Conservation (phyloP, 2,888 invertebrate species). For the Nysson spinosus region DNA sequence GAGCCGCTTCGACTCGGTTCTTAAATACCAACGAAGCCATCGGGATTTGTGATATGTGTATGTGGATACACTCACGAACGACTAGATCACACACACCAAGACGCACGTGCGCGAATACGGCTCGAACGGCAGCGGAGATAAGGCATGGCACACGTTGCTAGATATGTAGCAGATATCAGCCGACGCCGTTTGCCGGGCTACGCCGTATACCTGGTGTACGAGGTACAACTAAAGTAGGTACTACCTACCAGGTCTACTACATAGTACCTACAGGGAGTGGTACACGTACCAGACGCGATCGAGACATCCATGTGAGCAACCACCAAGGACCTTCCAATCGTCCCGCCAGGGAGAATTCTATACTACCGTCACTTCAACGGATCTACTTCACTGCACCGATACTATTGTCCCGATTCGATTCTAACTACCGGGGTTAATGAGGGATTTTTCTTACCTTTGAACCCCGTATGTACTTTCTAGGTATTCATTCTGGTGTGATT, state of each 20-base stretch:
- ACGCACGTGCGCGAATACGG: constrained; percentile 34
- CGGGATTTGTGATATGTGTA: too few relatives aligned
- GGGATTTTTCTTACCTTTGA: too few relatives aligned
- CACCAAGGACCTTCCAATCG: constrained; percentile 25
- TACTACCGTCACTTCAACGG: too few relatives aligned
- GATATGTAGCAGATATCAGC: constrained; percentile 74
- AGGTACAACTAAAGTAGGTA: constrained; percentile 59
- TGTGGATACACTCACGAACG: not conserved
- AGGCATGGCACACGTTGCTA: constrained; percentile 75
- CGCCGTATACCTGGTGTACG: constrained; percentile 54
- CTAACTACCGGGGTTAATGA: too few relatives aligned
- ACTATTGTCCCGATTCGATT: too few relatives aligned
- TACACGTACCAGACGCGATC: constrained; percentile 56
- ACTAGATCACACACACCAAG: not conserved
- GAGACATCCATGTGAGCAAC: constrained; percentile 54
- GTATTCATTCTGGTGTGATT: too few relatives aligned
- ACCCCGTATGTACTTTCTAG: too few relatives aligned
- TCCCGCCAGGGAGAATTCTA: constrained; percentile 7
- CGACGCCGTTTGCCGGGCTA: constrained; percentile 53
- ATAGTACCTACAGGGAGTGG: constrained; percentile 49
- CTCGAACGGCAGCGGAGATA: constrained; percentile 71
- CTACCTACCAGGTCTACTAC: constrained; percentile 60
- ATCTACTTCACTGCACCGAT: too few relatives aligned
- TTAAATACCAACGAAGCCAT: too few relatives aligned
- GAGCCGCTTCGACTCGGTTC: constrained; percentile 14